Base-by-base conservation (phyloP, 2,113 vertebrate genomes). In the Grammomys dolichurus region DNA sequence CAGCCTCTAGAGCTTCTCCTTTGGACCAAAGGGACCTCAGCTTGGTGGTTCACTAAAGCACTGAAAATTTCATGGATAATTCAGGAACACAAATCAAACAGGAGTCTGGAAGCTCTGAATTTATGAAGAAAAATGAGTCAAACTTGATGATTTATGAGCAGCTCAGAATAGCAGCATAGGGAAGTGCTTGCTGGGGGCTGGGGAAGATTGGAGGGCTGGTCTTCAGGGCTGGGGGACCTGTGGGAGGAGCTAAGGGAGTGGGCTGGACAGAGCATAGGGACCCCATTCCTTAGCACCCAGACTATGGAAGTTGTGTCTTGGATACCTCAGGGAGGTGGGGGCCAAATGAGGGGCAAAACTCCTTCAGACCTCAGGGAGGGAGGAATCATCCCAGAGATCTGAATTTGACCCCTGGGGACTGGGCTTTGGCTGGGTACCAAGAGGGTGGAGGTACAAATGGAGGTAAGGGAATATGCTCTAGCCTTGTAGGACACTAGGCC, bases 21-120 rank as follows among this genome's bases (percentile, higher is more conserved):
- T n/a, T 72, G 58, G 43, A 13, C 70, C 3, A 33, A 90, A 80
- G 87, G 76, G 78, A 60, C 75, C 91, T 96, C 75, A 1, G 72
- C 90, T 93, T 89, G 84, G 40, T 76, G 46, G 92, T 88, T 92
- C 22, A 2, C 81, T 56, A 92, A 97, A 92, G 84, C 91, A 96
- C 76, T 93, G 95, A 96, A 97, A 93, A 97, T 90, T 94, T 97
- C 97, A 95, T 98, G 95, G 97, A 96, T 97, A 95, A 97, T 97
- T 97, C 96, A 97, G 77, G 90, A 96, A 95, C 94, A 96, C 90
- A 96, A 97, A 96, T 97, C 96, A 97, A 96, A 96, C 17, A 94
- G 87, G 91, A 93, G 93, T 58, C 80, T 96, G 90, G 93, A 97
- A 96, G 90, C 91, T 96, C 93, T 92, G 87, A 76, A 97, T 97